phyloP scores from a whole-genome alignment of 2,113 vertebrate genomes.

The Nannospalax galili region DNA sequence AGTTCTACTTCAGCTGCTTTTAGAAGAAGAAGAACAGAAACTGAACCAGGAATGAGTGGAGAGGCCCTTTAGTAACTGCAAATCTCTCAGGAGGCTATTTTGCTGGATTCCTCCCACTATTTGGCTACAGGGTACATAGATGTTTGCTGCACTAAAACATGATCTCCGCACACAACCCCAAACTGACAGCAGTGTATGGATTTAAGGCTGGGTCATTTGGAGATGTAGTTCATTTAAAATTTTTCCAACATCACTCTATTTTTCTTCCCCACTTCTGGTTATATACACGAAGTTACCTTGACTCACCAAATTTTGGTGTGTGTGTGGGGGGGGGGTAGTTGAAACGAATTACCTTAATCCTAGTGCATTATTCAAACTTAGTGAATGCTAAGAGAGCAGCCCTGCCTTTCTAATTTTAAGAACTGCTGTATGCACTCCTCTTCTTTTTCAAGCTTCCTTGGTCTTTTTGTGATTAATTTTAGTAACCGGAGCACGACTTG shows the following conservation, averaged over 20 bases:
- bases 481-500: slow-evolving; percentile 58
- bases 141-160: rapidly evolving
- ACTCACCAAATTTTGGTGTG: slow-evolving; percentile 6
- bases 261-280: neutral
- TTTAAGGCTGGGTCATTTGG: neutral
- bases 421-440: slow-evolving; percentile 60
- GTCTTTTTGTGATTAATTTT: slow-evolving; percentile 76
- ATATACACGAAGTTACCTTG: slow-evolving; percentile 1
- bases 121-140: neutral
- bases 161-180: neutral
- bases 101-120: neutral
- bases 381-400: slow-evolving; percentile 38
- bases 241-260: neutral
- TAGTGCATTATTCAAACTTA: slow-evolving; percentile 36
- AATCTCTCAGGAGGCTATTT: neutral
- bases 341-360: slow-evolving; percentile 44
- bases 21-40: neutral
- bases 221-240: neutral
- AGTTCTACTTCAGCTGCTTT: neutral
- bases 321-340: neutral
- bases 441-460: slow-evolving; percentile 58
- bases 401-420: slow-evolving; percentile 68
- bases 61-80: neutral
- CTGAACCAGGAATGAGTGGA: neutral
- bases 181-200: rapidly evolving